A percentile compares a stretch with the other conserved stretches of the same genome.
Conservation (phyloP, 2,113 vertebrate genomes). For the Miniopterus natalensis region DNA sequence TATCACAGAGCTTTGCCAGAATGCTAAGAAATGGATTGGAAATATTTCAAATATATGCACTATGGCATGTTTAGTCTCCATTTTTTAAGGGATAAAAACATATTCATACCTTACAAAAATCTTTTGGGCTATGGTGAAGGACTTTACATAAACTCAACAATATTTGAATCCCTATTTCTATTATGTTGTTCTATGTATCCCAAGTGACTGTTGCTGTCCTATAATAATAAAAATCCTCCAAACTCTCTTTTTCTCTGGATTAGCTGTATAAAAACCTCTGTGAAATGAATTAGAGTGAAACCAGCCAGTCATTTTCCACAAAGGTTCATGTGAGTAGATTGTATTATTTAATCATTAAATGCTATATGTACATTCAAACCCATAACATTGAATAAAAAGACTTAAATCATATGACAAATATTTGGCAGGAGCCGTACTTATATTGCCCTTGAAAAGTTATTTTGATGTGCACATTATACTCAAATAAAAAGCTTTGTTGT, state of each 20-base stretch:
- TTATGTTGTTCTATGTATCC: conserved; percentile 23
- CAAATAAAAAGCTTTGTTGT: background rate
- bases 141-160: background rate
- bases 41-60: background rate
- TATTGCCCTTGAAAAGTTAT: conserved; percentile 25
- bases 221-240: conserved; percentile 32
- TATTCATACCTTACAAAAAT: background rate
- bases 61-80: background rate
- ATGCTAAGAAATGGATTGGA: background rate
- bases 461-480: background rate
- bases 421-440: background rate
- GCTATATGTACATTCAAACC: background rate
- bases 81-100: background rate
- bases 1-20: background rate
- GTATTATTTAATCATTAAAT: conserved; percentile 67
- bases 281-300: conserved; percentile 66
- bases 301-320: conserved; percentile 27
- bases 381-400: conserved; percentile 21
- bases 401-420: conserved; percentile 31
- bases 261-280: conserved; percentile 61
- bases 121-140: background rate
- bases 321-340: conserved; percentile 40
- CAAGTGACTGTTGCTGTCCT: background rate
- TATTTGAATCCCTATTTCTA: background rate
- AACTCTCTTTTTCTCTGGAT: conserved; percentile 13